Percentiles rank a stretch among this genome's conserved stretches.
Conservation (phyloP, 2,113 vertebrate genomes). For the Cercocebus atys region DNA sequence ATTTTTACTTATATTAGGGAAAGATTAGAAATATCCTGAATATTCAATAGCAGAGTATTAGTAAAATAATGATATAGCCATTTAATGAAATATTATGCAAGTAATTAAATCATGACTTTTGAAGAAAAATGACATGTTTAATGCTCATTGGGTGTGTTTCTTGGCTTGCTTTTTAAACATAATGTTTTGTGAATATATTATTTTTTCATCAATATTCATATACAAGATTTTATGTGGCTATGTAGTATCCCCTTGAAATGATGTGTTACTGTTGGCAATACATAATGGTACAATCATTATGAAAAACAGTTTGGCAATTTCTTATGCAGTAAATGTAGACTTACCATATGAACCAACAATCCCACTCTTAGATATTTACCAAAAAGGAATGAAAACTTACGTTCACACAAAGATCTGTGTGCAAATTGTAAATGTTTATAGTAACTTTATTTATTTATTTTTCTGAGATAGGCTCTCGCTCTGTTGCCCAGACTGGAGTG, state of each 20-base stretch:
- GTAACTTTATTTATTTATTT: background rate
- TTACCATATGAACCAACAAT: background rate
- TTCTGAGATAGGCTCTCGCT: no score
- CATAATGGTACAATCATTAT: background rate
- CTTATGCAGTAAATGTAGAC: background rate
- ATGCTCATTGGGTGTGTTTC: background rate
- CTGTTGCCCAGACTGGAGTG: no score
- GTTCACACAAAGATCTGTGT: background rate
- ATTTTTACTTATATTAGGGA: background rate
- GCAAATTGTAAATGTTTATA: background rate
- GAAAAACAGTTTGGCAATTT: background rate
- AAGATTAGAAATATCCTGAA: background rate
- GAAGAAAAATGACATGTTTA: background rate
- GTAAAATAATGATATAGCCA: background rate
- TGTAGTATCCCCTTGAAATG: background rate
- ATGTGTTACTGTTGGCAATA: background rate
- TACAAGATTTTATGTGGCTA: background rate
- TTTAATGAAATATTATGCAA: background rate
- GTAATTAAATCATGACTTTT: background rate
- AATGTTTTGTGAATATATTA: background rate
- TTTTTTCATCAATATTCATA: background rate
- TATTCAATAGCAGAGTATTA: background rate
- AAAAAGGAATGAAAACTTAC: background rate
- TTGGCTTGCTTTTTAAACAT: constrained; percentile 2
- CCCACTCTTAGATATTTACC: background rate